Percentiles rank a stretch among this genome's conserved stretches.
Evolutionary conservation across 1,140 invertebrate genomes (phyloP).

Genomic region (Harlomillsia oculata): DNA sequence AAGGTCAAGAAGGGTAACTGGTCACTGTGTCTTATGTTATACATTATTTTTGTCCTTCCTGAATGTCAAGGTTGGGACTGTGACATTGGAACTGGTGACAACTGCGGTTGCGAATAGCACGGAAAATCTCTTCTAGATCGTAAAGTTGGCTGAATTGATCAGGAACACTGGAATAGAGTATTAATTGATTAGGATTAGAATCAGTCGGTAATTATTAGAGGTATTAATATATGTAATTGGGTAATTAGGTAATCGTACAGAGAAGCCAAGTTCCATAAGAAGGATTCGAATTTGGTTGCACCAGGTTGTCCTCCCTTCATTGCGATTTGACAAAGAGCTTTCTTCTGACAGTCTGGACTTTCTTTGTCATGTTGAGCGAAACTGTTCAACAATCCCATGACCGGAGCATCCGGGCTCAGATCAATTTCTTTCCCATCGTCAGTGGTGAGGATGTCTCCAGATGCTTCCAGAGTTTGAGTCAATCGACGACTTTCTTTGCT

Average conservation of each 20-base stretch:
- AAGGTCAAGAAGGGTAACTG: too few relatives aligned
- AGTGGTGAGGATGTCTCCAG: background rate
- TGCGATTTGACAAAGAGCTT: constrained; percentile 32
- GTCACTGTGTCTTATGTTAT: too few relatives aligned
- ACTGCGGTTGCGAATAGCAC: constrained; percentile 15
- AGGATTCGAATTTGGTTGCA: constrained; percentile 32
- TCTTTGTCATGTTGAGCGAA: constrained; percentile 27
- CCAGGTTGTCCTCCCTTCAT: constrained; percentile 18
- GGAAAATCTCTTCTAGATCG: constrained; percentile 32
- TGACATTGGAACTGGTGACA: constrained; percentile 22
- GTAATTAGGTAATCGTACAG: constrained; percentile 24
- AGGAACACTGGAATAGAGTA: constrained; percentile 21
- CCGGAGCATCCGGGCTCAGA: constrained; percentile 25
- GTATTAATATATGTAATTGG: background rate
- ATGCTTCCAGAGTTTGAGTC: background rate
- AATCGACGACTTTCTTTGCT: background rate
- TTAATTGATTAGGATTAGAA: background rate
- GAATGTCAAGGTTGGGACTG: constrained; percentile 31
- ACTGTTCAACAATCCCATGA: constrained; percentile 28
- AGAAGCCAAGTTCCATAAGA: constrained; percentile 32
- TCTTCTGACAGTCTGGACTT: constrained; percentile 26
- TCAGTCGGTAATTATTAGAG: background rate
- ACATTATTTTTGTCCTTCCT: constrained; percentile 11
- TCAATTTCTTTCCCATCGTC: constrained; percentile 15
- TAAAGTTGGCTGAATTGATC: constrained; percentile 26